Conservation (phyloP, 1,140 invertebrate genomes). For the Caenorhabditis remanei region DNA sequence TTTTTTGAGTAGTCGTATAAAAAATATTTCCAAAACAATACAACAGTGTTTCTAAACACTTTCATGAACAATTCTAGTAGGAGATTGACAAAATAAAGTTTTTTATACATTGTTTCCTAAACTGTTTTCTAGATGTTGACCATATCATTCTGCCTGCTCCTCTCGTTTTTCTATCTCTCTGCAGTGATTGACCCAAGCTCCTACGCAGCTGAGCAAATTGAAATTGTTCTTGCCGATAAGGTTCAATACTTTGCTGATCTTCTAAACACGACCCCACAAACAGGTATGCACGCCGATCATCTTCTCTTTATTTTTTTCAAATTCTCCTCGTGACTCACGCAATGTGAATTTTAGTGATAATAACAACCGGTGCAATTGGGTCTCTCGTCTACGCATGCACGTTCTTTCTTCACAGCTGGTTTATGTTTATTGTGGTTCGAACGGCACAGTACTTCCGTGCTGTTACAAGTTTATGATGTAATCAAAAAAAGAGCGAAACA, state of each 20-base stretch:
- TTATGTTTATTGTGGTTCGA: slow-evolving; percentile 62
- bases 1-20: slow-evolving; percentile 26
- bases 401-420: slow-evolving; percentile 61
- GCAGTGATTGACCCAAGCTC: slow-evolving; percentile 56
- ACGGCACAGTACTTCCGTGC: slow-evolving; percentile 78
- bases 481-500: neutral
- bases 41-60: too few species aligned
- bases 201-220: slow-evolving; percentile 61
- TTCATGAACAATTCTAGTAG: too few species aligned
- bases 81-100: too few species aligned
- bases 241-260: slow-evolving; percentile 55
- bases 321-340: slow-evolving; percentile 27
- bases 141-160: slow-evolving; percentile 58
- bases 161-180: slow-evolving; percentile 56
- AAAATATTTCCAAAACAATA: too few species aligned
- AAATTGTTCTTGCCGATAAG: slow-evolving; percentile 56
- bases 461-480: slow-evolving; percentile 10
- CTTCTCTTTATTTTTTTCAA: neutral
- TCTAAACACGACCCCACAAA: slow-evolving; percentile 15
- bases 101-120: neutral
- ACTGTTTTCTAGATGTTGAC: slow-evolving; percentile 60
- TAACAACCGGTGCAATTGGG: slow-evolving; percentile 15
- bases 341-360: slow-evolving; percentile 25
- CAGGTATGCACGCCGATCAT: neutral
- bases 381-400: slow-evolving; percentile 44